Percentiles rank a stretch among this genome's conserved stretches.
phyloP scores from a whole-genome alignment of 2,888 invertebrate genomes.

The Volucella zonaria region DNA sequence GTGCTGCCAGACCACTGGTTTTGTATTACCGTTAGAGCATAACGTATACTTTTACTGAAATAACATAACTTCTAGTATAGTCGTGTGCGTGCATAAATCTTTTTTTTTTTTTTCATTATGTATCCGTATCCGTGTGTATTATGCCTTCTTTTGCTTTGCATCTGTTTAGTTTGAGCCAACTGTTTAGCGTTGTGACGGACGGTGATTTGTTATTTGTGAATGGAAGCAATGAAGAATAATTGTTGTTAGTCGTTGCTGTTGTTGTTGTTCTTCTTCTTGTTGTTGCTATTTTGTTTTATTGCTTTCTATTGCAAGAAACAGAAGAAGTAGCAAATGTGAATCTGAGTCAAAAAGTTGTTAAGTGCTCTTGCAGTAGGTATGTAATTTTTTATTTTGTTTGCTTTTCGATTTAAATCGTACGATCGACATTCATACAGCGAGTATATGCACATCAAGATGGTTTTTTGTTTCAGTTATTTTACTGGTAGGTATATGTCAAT shows the following conservation, averaged over 20 bases:
- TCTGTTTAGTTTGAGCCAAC: constrained; percentile 1
- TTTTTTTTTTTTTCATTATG: constrained; percentile 3
- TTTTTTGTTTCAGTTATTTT: constrained; percentile 11
- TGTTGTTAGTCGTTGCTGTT: background rate
- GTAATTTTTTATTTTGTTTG: background rate
- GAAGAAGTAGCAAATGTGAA: constrained; percentile 1
- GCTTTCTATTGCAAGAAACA: constrained; percentile 24
- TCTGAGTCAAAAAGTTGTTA: constrained; percentile 9
- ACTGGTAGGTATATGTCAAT: constrained; percentile 38
- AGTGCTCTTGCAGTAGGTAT: constrained; percentile 21
- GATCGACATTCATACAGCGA: too few relatives aligned
- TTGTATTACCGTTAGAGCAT: constrained; percentile 38
- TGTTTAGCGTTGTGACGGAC: constrained; percentile 1
- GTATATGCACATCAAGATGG: background rate
- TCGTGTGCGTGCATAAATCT: constrained; percentile 19
- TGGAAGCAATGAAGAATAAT: constrained; percentile 43
- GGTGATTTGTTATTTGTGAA: constrained; percentile 48
- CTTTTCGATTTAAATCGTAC: too few relatives aligned
- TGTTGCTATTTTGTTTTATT: background rate
- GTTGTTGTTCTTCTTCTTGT: background rate
- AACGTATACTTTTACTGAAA: constrained; percentile 42
- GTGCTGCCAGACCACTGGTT: too few relatives aligned
- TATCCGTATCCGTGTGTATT: background rate
- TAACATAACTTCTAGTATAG: constrained; percentile 5
- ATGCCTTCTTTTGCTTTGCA: constrained; percentile 22